phyloP scores from a whole-genome alignment of 1,140 invertebrate genomes.

The Venturia canescens region DNA sequence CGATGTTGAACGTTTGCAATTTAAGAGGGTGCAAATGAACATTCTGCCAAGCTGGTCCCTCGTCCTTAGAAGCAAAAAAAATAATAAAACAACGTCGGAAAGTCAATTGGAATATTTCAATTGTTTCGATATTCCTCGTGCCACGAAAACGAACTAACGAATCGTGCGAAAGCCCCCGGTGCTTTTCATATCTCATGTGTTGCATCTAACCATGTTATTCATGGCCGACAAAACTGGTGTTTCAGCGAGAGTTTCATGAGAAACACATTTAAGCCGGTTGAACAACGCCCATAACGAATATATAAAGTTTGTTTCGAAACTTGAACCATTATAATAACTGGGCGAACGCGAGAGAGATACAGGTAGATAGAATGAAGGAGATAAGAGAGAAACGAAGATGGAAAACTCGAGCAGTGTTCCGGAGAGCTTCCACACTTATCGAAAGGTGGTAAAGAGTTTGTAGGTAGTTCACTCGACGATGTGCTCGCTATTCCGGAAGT shows the following conservation, averaged over 20 bases:
- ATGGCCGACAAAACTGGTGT: not conserved
- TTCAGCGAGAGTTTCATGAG: not conserved
- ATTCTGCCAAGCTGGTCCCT: not conserved
- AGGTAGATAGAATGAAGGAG: not conserved
- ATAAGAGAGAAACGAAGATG: not conserved
- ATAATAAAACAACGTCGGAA: not conserved
- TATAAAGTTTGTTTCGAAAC: constrained; percentile 54
- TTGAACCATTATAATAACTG: constrained; percentile 56
- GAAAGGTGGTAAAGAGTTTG: not conserved
- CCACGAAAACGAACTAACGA: not conserved
- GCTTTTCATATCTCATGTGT: not conserved
- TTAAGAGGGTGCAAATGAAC: not conserved
- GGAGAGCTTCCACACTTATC: not conserved
- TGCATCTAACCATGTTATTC: not conserved
- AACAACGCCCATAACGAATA: constrained; percentile 48
- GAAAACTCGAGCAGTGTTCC: not conserved
- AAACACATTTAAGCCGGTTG: constrained; percentile 50
- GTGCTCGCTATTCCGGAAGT: constrained; percentile 5
- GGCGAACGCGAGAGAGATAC: constrained; percentile 18
- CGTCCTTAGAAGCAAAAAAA: not conserved
- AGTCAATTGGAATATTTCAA: not conserved
- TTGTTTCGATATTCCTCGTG: not conserved
- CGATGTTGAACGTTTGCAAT: not conserved
- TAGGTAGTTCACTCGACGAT: not conserved
- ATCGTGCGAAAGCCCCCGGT: not conserved